A percentile compares a stretch with the other conserved stretches of the same genome.
Evolutionary conservation across 2,797 vertebrate species (phyloP).

Genomic region (Leucoraja ocellata): DNA sequence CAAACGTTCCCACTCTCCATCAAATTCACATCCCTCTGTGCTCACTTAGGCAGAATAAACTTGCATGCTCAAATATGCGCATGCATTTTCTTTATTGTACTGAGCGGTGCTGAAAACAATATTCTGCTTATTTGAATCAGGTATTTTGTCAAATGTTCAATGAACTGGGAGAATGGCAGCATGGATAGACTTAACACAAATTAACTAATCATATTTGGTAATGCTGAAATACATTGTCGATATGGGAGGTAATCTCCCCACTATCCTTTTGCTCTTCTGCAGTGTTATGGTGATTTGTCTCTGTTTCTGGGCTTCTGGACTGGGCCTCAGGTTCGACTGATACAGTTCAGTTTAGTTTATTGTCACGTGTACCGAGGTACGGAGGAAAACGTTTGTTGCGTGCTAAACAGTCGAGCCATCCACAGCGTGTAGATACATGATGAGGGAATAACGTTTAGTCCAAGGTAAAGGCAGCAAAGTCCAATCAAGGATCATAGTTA

Average conservation of each 20-base stretch:
- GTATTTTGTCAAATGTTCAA: not conserved
- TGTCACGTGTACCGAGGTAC: too few relatives aligned
- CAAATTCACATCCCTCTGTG: too few relatives aligned
- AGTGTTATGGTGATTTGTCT: not conserved
- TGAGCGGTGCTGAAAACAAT: not conserved
- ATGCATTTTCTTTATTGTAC: not conserved
- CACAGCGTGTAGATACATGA: too few relatives aligned
- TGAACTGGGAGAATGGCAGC: not conserved
- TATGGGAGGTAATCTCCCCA: not conserved
- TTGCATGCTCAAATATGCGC: not conserved
- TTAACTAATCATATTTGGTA: not conserved
- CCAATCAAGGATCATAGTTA: too few relatives aligned
- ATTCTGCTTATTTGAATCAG: not conserved
- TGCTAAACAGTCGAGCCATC: too few relatives aligned
- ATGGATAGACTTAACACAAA: not conserved
- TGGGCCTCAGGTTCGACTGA: not conserved
- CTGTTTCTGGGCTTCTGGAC: not conserved
- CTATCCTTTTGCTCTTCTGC: not conserved
- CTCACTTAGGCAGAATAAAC: not conserved
- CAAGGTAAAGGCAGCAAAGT: too few relatives aligned
- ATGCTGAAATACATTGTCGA: not conserved
- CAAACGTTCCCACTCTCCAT: not conserved
- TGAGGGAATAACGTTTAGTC: too few relatives aligned
- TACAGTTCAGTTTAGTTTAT: too few relatives aligned
- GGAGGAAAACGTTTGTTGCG: too few relatives aligned